These are phyloP conservation scores for Hormiphora californensis DNA, from an alignment of 37 sponge, comb jelly and placozoan species.

Conservation along the genomic window DNA sequence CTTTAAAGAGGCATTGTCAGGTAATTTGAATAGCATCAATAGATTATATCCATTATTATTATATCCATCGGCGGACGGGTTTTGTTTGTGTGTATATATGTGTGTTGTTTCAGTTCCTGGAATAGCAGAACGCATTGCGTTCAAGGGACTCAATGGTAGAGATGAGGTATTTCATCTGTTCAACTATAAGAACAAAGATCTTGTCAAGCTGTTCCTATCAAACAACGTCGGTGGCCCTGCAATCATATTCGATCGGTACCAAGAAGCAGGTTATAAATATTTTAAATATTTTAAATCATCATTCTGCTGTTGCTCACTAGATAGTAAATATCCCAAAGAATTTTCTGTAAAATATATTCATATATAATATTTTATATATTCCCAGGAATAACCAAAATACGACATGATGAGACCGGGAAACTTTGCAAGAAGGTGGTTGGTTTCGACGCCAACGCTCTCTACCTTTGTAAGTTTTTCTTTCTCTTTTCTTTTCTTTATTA, in stretches of 20 bases:
- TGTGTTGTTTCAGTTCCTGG: constrained; percentile 16
- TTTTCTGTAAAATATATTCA: too few relatives aligned
- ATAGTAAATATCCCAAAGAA: too few relatives aligned
- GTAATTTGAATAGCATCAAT: too few relatives aligned
- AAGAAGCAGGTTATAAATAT: constrained; percentile 22
- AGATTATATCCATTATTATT: too few relatives aligned
- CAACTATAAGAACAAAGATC: constrained; percentile 3
- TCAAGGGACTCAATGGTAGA: background rate
- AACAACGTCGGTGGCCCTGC: background rate
- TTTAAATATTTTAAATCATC: too few relatives aligned
- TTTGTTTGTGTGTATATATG: too few relatives aligned
- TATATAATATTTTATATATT: too few relatives aligned
- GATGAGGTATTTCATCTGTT: background rate
- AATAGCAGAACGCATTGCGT: background rate
- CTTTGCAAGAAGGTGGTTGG: background rate
- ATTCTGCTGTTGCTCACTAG: too few relatives aligned
- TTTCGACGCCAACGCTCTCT: background rate
- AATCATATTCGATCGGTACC: background rate
- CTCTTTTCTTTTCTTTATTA: too few relatives aligned
- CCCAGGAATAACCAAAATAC: background rate
- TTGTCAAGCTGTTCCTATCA: background rate
- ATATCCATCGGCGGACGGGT: too few relatives aligned
- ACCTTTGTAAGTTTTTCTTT: background rate
- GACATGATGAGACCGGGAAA: background rate
- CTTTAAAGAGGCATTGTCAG: too few relatives aligned